Evolutionary conservation across 1,140 invertebrate genomes (phyloP), one percentile per base, ranked within the genome.

Genomic region (Pseudomyrmex flavicornis): DNA sequence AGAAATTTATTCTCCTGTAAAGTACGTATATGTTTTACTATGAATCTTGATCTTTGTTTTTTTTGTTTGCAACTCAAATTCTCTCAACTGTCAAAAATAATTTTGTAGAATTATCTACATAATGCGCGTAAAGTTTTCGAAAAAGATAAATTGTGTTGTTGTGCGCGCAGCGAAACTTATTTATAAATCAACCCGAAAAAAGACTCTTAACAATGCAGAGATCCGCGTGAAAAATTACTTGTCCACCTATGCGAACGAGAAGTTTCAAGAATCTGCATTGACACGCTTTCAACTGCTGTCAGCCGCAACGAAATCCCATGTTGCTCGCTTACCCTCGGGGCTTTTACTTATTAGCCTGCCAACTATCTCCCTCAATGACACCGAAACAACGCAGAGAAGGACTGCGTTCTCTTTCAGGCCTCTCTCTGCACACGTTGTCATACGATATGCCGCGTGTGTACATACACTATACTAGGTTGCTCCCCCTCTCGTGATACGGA

Each of bases 311-410:
- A 75, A 26, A 22, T 20, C 62, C 50, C 48, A 52, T 46, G 2
- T 7, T 17, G 3, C 22, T 80, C 22, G 35, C 35, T 56, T 80
- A 59, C 54, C 54, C 66, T 70, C n/a, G 46, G 66, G 20, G 44
- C 52, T 13, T 8, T 79, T 35, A 20, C 75, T 77, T 68, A 77
- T 80, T 80, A 80, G 22, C 22, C 56, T n/a, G 54, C 15, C 46
- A 26, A 54, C 65, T 72, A 59, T 72, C 44, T 80, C 56, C 46
- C 65, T 50, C 20, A 70, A 58, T 72, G 66, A 70, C 54, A 70
- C 54, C 7, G 20, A 48, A 72, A 70, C 46, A 59, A 61, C 76
- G 20, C 12, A 35, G 65, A 35, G 35, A 58, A 79, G 54, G 44
- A 52, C 35, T 62, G 58, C n/a, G 54, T 50, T 72, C 54, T 80